Conservation (phyloP, 2,797 vertebrate genomes). For the Pipistrellus pipistrellus region DNA sequence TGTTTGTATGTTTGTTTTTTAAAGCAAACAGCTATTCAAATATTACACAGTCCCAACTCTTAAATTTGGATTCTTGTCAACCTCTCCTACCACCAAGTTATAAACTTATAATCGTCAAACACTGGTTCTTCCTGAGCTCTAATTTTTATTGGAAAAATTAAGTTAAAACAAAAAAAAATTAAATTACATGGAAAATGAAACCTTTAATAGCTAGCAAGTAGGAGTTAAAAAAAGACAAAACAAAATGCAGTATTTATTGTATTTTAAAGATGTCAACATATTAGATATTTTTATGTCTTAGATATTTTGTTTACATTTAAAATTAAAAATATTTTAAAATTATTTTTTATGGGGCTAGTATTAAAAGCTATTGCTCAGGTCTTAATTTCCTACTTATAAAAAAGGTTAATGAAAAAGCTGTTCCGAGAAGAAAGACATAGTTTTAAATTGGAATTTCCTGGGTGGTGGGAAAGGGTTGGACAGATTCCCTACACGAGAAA, state of each 20-base stretch:
- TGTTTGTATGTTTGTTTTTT: neutral
- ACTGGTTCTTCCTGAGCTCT: neutral
- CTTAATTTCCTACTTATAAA: neutral
- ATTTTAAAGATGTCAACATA: slow-evolving; percentile 6
- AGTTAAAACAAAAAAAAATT: neutral
- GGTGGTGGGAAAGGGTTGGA: too few relatives aligned
- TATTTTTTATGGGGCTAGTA: slow-evolving; percentile 21
- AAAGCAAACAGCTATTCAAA: neutral
- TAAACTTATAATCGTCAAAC: neutral
- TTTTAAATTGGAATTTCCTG: neutral
- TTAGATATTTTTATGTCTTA: slow-evolving; percentile 24
- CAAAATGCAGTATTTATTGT: neutral
- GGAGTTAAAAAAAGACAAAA: neutral
- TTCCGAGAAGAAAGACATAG: neutral
- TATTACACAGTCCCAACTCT: neutral
- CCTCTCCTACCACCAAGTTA: neutral
- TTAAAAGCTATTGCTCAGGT: slow-evolving; percentile 5
- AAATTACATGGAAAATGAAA: neutral
- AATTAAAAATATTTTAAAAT: slow-evolving; percentile 4
- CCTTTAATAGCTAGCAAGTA: neutral
- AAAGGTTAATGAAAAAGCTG: neutral
- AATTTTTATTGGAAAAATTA: slow-evolving; percentile 5
- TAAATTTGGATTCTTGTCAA: neutral
- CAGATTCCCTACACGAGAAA: neutral
- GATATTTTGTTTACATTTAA: slow-evolving; percentile 28